Evolutionary conservation across 2,113 vertebrate species (phyloP), one percentile per base, ranked within the genome.

Genomic region (Tricholaema leucomelas): DNA sequence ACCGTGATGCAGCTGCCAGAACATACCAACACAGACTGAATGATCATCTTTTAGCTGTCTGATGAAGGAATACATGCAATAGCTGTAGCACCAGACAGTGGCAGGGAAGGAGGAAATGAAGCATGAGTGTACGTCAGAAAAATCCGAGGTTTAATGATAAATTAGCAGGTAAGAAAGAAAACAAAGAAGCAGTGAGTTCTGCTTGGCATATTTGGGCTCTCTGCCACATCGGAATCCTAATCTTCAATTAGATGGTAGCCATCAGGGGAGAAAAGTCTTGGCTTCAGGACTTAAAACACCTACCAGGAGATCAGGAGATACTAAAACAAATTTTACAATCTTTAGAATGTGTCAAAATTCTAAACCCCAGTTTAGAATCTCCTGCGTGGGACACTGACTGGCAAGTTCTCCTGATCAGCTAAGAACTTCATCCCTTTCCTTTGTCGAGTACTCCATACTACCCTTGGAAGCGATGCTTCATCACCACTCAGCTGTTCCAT

Each of bases 121-220:
- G 30, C 56, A 84, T 18, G 65, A 31, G 31, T 7, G 8, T 35
- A 63, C 16, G 6, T 67, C 30, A 56, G 17, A 91, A 82, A 87
- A 77, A 40, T 28, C 24, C 60, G 25, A 3, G 13, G 0, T 92
- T 94, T 96, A 91, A 92, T 92, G 50, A 92, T 77, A 93, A 92
- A 73, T 77, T 67, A 84, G 30, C 42, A 80, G 24, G 30, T 63
- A 90, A 90, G 46, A 87, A 91, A 81, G 10, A 48, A 27, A 60
- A 90, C 44, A 78, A 95, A 73, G 40, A 65, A 59, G 18, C 28
- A 25, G 2, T 8, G 21, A 81, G 36, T 38, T 85, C 10, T 33
- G 24, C 75, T 38, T 85, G 65, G 76, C 31, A 18, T 25, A 50
- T 27, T 78, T 54, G 85, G 33, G 60, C 67, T 80, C 42, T 55